These are phyloP conservation scores for Drosophila tripunctata DNA, from an alignment of 2,888 invertebrate species.

Conservation along the genomic window DNA sequence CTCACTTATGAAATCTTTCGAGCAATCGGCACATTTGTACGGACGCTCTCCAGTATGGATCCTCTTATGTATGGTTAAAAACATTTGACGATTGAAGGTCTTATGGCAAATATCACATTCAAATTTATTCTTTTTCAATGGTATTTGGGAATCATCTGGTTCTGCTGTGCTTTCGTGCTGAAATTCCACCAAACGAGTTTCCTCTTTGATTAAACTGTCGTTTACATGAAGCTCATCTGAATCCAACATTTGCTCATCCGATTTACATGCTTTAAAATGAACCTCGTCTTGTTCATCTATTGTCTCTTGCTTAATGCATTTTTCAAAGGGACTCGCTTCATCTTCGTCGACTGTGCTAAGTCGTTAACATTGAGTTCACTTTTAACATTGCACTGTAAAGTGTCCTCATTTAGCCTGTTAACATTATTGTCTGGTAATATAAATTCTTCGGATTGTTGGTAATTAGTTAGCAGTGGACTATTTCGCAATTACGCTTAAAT, in stretches of 20 bases:
- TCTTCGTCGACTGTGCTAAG: too few species aligned
- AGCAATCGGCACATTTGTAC: conserved; percentile 2
- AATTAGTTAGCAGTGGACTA: not conserved
- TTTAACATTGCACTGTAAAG: too few species aligned
- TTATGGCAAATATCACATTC: conserved; percentile 8
- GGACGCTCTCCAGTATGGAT: conserved; percentile 12
- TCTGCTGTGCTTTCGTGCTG: not conserved
- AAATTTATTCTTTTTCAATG: not conserved
- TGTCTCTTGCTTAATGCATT: too few species aligned
- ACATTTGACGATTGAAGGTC: not conserved
- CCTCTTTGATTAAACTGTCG: not conserved
- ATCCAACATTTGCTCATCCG: not conserved
- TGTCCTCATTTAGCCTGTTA: too few species aligned
- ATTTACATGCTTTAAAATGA: not conserved
- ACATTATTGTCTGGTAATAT: too few species aligned
- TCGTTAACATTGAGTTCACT: too few species aligned
- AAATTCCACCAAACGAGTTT: not conserved
- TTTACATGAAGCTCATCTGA: not conserved
- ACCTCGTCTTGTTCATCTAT: too few species aligned
- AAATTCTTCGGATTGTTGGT: not conserved
- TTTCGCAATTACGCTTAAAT: conserved; percentile 38
- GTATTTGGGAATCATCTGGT: too few species aligned
- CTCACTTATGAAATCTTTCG: not conserved
- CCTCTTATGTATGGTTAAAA: not conserved
- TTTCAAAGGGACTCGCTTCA: too few species aligned